Conservation (phyloP, 2,888 invertebrate genomes). For the Ethmia dodecea region DNA sequence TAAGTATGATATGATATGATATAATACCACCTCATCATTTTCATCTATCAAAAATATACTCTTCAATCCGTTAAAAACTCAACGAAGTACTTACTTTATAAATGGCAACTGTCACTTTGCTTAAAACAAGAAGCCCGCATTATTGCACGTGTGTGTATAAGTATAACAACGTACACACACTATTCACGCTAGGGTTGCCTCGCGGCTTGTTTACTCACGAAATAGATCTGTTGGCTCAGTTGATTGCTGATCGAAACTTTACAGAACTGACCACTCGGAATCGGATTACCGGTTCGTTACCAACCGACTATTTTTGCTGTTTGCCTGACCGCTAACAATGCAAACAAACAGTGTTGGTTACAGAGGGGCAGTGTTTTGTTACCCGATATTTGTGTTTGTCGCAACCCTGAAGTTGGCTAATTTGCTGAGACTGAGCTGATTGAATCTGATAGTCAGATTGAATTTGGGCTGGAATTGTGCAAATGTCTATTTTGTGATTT, state of each 20-base stretch:
- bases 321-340: conserved; percentile 59
- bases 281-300: conserved; percentile 69
- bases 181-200: conserved; percentile 36
- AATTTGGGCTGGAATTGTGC: background rate
- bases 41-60: no score
- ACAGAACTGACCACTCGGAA: conserved; percentile 64
- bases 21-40: no score
- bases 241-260: conserved; percentile 71
- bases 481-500: no score
- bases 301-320: conserved; percentile 56
- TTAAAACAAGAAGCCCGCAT: no score
- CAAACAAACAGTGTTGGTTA: conserved; percentile 46
- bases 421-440: conserved; percentile 17
- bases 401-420: conserved; percentile 30
- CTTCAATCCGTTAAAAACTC: no score
- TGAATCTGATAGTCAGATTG: background rate
- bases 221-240: conserved; percentile 65
- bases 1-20: no score
- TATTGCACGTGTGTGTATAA: no score
- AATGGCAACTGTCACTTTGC: no score
- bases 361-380: conserved; percentile 28
- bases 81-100: no score
- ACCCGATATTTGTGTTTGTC: conserved; percentile 31
- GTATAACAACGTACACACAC: no score
- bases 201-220: conserved; percentile 51